These are phyloP conservation scores for Penaeus vannamei DNA, from an alignment of 1,140 invertebrate genomes.

Conservation along the genomic window DNA sequence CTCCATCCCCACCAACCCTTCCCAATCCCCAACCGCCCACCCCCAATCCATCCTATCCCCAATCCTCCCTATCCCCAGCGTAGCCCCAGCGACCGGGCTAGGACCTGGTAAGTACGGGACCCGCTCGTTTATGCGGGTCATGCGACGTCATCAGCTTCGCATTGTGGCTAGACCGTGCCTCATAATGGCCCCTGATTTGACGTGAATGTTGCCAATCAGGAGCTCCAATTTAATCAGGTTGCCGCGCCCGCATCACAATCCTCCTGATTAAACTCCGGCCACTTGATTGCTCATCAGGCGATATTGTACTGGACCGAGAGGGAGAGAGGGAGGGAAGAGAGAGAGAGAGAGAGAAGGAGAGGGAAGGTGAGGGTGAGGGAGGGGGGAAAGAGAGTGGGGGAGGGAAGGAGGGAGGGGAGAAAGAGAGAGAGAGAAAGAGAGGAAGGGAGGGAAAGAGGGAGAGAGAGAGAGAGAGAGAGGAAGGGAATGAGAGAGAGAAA, in stretches of 20 bases:
- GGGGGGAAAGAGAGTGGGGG: background rate
- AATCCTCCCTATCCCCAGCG: background rate
- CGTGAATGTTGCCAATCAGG: conserved; percentile 67
- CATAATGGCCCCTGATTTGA: conserved; percentile 67
- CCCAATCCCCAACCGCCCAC: background rate
- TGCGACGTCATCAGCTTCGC: conserved; percentile 63
- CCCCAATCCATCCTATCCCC: background rate
- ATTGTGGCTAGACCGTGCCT: conserved; percentile 61
- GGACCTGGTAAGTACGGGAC: conserved; percentile 49
- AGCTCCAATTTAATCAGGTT: conserved; percentile 66
- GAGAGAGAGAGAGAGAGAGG: background rate
- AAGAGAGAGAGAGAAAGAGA: background rate
- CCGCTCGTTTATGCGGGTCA: conserved; percentile 66
- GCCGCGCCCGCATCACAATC: conserved; percentile 65
- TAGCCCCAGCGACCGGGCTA: conserved; percentile 30
- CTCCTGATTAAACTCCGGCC: conserved; percentile 66
- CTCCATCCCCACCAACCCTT: background rate
- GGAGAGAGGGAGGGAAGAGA: conserved; percentile 26
- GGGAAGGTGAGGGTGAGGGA: background rate
- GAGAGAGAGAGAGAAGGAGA: background rate
- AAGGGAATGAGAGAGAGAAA: background rate
- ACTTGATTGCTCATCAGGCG: conserved; percentile 65
- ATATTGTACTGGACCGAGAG: conserved; percentile 58
- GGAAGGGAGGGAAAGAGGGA: background rate
- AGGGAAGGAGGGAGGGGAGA: background rate